Conservation (phyloP, 2,113 vertebrate species). For the Corapipo altera region DNA sequence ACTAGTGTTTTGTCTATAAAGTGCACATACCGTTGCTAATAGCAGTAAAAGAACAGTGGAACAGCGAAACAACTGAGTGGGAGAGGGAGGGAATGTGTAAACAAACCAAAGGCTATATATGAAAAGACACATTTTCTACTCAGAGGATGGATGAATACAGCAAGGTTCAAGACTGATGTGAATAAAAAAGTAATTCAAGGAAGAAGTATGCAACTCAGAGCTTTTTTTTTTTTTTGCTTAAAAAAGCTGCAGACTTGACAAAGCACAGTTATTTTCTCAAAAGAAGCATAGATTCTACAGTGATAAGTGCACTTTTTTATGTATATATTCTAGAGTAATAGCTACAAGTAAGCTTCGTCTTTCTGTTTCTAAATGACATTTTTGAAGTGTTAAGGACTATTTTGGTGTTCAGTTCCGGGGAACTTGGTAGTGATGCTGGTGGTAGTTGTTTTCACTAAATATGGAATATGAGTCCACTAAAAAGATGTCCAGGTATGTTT, state of each 20-base stretch:
- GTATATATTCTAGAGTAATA: not conserved
- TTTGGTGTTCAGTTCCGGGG: not conserved
- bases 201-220: not conserved
- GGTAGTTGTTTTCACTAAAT: not conserved
- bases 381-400: not conserved
- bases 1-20: slow-evolving; percentile 1
- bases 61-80: not conserved
- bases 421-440: not conserved
- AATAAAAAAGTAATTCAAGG: not conserved
- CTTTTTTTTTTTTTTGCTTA: not conserved
- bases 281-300: not conserved
- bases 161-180: not conserved
- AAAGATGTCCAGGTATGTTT: not conserved
- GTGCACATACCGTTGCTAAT: not conserved
- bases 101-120: not conserved
- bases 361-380: not conserved
- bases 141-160: not conserved
- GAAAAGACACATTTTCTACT: not conserved
- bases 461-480: not conserved
- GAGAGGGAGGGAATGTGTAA: slow-evolving; percentile 7
- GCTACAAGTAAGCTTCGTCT: not conserved
- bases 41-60: not conserved
- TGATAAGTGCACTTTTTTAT: not conserved
- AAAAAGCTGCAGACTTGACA: not conserved
- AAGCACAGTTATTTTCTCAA: not conserved